A percentile compares a stretch with the other conserved stretches of the same genome.
These are phyloP conservation scores for Hyla sarda DNA, from an alignment of 2,113 vertebrate genomes.

Conservation along the genomic window DNA sequence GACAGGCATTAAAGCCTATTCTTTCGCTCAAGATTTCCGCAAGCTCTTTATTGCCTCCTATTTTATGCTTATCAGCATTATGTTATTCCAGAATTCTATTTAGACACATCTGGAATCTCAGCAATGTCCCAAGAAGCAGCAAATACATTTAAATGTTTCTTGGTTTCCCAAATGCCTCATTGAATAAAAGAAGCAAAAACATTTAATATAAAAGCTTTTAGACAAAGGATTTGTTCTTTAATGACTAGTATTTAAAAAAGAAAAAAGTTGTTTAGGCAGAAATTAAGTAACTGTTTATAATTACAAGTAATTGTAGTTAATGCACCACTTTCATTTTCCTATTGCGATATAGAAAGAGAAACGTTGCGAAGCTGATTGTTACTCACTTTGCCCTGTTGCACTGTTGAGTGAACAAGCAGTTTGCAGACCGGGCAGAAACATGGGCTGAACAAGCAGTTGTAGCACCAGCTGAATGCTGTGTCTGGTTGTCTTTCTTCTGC, in stretches of 20 bases:
- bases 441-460: too few relatives aligned
- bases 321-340: neutral
- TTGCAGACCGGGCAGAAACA: too few relatives aligned
- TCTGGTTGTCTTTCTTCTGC: too few relatives aligned
- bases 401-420: too few relatives aligned
- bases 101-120: neutral
- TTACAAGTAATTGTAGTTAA: neutral
- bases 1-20: neutral
- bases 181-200: neutral
- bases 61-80: too few relatives aligned
- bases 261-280: neutral
- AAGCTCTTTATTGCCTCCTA: neutral
- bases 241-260: neutral
- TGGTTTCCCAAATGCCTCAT: neutral
- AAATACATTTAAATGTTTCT: neutral
- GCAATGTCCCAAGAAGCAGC: neutral
- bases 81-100: neutral
- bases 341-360: neutral
- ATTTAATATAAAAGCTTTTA: neutral
- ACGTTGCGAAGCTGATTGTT: neutral
- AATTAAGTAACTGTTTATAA: neutral
- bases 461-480: too few relatives aligned
- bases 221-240: neutral
- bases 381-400: too few relatives aligned
- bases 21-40: constrained; percentile 2